Conservation (phyloP, 2,888 invertebrate species). For the Trilocha varians region DNA sequence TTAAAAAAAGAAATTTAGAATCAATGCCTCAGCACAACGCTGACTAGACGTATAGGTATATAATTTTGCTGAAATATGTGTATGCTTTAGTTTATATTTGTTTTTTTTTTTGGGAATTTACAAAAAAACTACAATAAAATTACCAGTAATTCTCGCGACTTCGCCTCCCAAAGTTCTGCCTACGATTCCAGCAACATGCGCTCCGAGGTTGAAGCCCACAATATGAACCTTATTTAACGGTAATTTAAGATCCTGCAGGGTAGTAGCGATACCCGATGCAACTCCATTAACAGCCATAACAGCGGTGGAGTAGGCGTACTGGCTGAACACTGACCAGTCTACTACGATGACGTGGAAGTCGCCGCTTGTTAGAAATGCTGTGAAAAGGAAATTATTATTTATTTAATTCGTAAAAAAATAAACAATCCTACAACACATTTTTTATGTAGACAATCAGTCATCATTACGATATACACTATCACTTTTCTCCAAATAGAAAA, state of each 20-base stretch:
- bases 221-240: slow-evolving; percentile 24
- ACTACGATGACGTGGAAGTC: slow-evolving; percentile 36
- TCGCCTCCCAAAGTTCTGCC: slow-evolving; percentile 22
- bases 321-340: slow-evolving; percentile 36
- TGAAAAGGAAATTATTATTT: slow-evolving; percentile 7
- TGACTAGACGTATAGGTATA: no score
- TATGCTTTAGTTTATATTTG: background rate
- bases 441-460: no score
- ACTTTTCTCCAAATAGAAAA: no score
- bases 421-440: no score
- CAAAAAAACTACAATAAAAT: slow-evolving; percentile 2
- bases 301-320: slow-evolving; percentile 27
- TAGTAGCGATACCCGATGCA: slow-evolving; percentile 20
- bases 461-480: no score
- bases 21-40: no score
- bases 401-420: no score
- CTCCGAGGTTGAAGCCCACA: slow-evolving; percentile 45
- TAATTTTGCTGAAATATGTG: no score
- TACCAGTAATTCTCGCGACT: slow-evolving; percentile 46
- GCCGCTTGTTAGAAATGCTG: slow-evolving; percentile 23
- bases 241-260: slow-evolving; percentile 20
- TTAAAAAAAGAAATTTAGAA: slow-evolving; percentile 2
- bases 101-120: background rate
- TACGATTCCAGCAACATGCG: slow-evolving; percentile 38
- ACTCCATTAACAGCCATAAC: slow-evolving; percentile 26